Evolutionary conservation across 1,140 invertebrate species (phyloP).

Genomic region (Pogonomyrmex barbatus): DNA sequence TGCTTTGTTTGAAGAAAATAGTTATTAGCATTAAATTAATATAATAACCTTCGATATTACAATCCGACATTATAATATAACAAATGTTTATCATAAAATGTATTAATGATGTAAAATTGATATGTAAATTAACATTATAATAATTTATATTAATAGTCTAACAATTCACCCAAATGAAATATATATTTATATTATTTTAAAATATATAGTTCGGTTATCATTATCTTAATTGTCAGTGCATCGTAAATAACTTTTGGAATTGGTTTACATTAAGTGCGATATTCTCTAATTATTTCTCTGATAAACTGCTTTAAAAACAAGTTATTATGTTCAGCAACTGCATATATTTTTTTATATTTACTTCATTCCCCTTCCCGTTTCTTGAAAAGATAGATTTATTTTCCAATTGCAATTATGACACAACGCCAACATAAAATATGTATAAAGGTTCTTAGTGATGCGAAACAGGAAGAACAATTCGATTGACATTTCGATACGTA

Average conservation of each 20-base stretch:
- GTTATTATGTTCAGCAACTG: neutral
- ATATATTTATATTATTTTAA: constrained; percentile 14
- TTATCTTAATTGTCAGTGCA: neutral
- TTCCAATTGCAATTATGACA: neutral
- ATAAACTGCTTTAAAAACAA: constrained; percentile 10
- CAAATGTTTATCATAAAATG: constrained; percentile 10
- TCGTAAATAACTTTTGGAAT: neutral
- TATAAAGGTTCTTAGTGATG: constrained; percentile 5
- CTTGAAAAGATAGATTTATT: neutral
- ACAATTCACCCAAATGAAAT: neutral
- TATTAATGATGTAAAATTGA: neutral
- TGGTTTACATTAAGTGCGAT: neutral
- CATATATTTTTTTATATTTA: too few relatives aligned
- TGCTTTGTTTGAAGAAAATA: neutral
- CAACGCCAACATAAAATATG: constrained; percentile 23
- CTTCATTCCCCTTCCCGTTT: too few relatives aligned
- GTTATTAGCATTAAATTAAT: constrained; percentile 2
- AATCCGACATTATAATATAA: neutral
- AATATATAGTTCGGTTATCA: neutral
- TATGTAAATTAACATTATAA: neutral
- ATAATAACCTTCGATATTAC: neutral
- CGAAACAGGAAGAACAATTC: constrained; percentile 8
- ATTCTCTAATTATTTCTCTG: neutral
- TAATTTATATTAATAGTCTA: neutral
- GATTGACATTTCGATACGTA: constrained; percentile 39